A percentile compares a stretch with the other conserved stretches of the same genome.
Evolutionary conservation across 2,797 vertebrate species (phyloP).

Genomic region (Borostomias antarcticus): DNA sequence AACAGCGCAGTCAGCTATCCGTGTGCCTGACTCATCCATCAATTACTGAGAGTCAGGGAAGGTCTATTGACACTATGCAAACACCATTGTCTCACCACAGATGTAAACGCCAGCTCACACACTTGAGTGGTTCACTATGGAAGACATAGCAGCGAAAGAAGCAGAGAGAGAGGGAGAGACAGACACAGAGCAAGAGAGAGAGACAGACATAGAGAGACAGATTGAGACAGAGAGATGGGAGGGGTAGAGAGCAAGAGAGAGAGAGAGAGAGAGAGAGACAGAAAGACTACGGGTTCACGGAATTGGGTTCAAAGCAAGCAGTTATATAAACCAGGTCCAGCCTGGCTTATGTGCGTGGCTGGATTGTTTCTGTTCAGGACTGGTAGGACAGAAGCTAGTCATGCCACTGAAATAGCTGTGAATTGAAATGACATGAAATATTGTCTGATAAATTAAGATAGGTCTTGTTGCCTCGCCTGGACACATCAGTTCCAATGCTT

Average conservation of each 20-base stretch:
- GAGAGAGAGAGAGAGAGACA: neutral
- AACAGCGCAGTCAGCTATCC: conserved; percentile 68
- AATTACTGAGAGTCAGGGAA: conserved; percentile 63
- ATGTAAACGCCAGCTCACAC: conserved; percentile 23
- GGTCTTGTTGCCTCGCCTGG: too few species aligned
- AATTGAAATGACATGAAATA: too few species aligned
- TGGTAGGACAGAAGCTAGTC: too few species aligned
- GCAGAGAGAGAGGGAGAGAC: neutral
- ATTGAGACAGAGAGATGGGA: neutral
- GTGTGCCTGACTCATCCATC: conserved; percentile 72
- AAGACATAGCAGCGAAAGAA: neutral
- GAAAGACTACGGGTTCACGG: neutral
- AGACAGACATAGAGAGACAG: neutral
- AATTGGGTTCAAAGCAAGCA: too few species aligned
- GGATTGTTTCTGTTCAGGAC: too few species aligned
- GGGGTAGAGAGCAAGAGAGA: neutral
- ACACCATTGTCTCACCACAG: conserved; percentile 52
- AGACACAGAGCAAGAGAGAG: neutral
- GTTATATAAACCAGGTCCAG: too few species aligned
- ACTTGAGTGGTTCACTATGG: conserved; percentile 20
- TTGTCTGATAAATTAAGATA: too few species aligned
- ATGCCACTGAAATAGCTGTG: too few species aligned
- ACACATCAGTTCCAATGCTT: too few species aligned
- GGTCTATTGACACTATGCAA: conserved; percentile 67
- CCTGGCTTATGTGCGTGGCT: too few species aligned